Evolutionary conservation across 2,113 vertebrate species (phyloP).

Genomic region (Cariama cristata): DNA sequence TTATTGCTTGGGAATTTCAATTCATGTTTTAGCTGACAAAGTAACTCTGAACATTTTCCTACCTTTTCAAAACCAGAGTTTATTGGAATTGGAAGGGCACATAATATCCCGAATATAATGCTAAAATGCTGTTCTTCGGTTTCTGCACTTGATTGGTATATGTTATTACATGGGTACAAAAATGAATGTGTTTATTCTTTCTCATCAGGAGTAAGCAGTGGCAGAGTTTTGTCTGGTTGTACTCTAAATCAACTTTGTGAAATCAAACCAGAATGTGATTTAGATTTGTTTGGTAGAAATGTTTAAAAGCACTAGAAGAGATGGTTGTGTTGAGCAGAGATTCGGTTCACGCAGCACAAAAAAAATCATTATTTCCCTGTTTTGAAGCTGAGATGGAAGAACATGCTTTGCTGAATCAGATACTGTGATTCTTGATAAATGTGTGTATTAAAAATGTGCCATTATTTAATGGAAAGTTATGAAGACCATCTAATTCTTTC

Average conservation of each 20-base stretch:
- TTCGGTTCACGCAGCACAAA: background rate
- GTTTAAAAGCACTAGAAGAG: background rate
- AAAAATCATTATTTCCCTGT: background rate
- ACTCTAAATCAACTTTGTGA: background rate
- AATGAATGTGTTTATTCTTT: background rate
- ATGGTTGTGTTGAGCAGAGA: background rate
- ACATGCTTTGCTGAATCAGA: background rate
- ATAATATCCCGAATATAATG: background rate
- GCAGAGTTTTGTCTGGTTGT: background rate
- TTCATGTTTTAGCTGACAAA: background rate
- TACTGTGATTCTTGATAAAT: background rate
- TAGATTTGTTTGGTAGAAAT: background rate
- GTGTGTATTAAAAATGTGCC: background rate
- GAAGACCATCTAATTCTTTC: background rate
- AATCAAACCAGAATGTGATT: background rate
- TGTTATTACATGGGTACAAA: background rate
- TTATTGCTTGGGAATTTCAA: background rate
- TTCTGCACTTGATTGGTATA: background rate
- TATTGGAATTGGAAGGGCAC: background rate
- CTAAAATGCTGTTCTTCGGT: background rate
- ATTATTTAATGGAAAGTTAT: slow-evolving; percentile 26
- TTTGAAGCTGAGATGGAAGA: background rate
- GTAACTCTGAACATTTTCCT: background rate
- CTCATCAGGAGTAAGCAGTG: background rate
- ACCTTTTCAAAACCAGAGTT: background rate